These are phyloP conservation scores for Hylomyscus alleni DNA, from an alignment of 2,797 vertebrate species.

Conservation along the genomic window DNA sequence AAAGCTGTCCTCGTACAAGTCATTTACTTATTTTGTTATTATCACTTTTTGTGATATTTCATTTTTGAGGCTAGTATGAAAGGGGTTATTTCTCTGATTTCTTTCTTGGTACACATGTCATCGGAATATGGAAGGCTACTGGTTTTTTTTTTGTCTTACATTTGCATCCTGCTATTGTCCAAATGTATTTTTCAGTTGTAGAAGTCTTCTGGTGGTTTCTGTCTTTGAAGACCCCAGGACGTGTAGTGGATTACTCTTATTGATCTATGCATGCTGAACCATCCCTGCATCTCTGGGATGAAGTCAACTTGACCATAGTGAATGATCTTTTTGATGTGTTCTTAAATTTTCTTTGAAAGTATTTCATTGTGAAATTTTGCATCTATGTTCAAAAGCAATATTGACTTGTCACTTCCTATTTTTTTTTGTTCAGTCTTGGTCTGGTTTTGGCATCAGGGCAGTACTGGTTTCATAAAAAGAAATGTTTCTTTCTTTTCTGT, in stretches of 20 bases:
- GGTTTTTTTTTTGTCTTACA: neutral
- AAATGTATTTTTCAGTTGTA: neutral
- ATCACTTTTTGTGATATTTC: neutral
- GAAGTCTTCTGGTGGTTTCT: neutral
- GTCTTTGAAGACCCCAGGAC: neutral
- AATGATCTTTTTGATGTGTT: neutral
- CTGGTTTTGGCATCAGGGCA: neutral
- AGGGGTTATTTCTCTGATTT: neutral
- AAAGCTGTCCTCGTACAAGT: neutral
- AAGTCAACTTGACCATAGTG: neutral
- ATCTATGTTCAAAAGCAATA: neutral
- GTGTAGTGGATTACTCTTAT: neutral
- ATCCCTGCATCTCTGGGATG: neutral
- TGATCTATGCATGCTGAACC: neutral
- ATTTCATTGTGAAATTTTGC: neutral
- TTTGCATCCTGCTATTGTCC: neutral
- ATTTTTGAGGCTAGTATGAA: neutral
- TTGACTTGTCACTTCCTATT: neutral
- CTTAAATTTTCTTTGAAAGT: neutral
- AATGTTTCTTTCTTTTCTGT: neutral
- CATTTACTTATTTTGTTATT: neutral
- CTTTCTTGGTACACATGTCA: neutral
- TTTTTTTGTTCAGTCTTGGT: neutral
- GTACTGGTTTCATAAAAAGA: neutral
- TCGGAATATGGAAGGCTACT: neutral